Base-by-base conservation (phyloP, 2,113 vertebrate species). In the Lontra canadensis region DNA sequence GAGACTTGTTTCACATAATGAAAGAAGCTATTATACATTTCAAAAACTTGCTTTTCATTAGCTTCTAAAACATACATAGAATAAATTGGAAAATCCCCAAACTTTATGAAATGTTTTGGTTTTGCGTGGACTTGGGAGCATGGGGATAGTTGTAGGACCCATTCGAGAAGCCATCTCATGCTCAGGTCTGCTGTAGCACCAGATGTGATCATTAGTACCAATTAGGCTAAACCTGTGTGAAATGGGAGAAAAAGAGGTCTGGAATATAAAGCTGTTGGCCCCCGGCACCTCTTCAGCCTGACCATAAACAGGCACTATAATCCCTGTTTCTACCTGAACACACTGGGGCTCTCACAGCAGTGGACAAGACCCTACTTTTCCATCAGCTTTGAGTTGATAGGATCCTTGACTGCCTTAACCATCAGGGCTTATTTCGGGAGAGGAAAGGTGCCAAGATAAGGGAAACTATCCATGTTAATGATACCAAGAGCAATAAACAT, bases 191-290 rank as follows among this genome's bases (percentile, higher is more conserved):
- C 20, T 88, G 67, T 85, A 96, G 88, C 98, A 93, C 1, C 29
- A 95, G 87, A 96, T 69, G 59, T 39, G 82, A 95, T 96, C 94
- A 95, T 96, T 94, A 97, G 89, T 44, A 79, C 44, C 25, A 96
- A 57, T 92, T 95, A 63, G 36, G 95, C 1, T 7, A 84, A 42
- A 90, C 4, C 34, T 31, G 49, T 95, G 65, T 5, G 1, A 96
- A 97, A 94, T 5, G 11, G 95, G 92, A 82, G 3, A 83, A 39
- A 73, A 34, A 95, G 74, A 95, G 82, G 78, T 0, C 85, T 2
- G 25, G 81, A 76, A 11, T n/a, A 34, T 29, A 25, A 59, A 69
- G 91, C 73, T 0, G 0, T 49, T 36, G 25, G 84, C 15, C 21
- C 80, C 9, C 1, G 0, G 12, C 18, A 17, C 14, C 59, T 93